phyloP scores from a whole-genome alignment of 2,113 vertebrate genomes.

The Odontophorus gujanensis region DNA sequence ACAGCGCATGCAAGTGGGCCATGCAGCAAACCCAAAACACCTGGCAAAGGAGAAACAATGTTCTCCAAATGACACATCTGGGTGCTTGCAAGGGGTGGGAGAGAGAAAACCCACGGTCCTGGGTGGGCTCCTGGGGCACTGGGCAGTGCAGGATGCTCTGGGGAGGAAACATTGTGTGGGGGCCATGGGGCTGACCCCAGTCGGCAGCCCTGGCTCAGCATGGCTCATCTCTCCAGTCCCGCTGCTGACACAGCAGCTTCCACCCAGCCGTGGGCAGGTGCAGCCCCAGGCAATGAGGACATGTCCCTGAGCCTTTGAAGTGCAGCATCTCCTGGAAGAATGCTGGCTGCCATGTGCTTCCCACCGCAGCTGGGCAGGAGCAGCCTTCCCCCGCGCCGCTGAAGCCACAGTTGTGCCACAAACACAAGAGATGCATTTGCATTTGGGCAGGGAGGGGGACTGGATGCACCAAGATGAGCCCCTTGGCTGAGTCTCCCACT shows the following conservation, averaged over 20 bases:
- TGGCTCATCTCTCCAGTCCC: background rate
- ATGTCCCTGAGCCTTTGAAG: conserved; percentile 56
- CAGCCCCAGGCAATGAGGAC: conserved; percentile 55
- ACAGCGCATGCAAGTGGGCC: background rate
- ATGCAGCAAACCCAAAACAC: background rate
- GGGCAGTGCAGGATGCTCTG: background rate
- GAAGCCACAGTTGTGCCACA: background rate
- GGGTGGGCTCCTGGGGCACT: background rate
- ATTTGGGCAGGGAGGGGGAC: background rate
- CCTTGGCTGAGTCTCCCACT: background rate
- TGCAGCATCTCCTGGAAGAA: background rate
- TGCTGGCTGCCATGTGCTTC: background rate
- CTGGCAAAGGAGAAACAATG: accelerated
- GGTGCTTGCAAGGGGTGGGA: background rate
- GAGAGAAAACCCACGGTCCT: background rate
- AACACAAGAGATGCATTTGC: background rate
- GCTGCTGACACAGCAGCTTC: conserved; percentile 66
- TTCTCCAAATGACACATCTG: background rate
- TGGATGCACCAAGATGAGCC: background rate
- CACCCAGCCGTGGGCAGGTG: conserved; percentile 13
- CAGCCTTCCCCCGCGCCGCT: background rate
- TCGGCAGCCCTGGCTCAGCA: background rate
- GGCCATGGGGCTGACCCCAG: background rate
- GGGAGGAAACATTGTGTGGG: background rate
- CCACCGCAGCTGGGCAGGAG: background rate